These are phyloP conservation scores for Phrynosoma blainvillii DNA, from an alignment of 2,113 vertebrate species.

Conservation along the genomic window DNA sequence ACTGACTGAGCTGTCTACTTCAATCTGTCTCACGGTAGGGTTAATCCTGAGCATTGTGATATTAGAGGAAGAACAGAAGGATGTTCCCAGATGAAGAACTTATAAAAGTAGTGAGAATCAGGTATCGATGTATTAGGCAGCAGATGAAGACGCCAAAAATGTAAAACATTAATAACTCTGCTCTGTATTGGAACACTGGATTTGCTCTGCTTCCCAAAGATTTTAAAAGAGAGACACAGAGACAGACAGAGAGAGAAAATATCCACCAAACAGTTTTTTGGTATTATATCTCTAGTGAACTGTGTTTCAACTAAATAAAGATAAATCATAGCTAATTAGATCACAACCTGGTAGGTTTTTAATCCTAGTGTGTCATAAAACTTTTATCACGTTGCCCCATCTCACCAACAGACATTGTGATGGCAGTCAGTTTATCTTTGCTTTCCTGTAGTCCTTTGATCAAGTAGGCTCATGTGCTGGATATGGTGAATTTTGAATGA, in stretches of 20 bases:
- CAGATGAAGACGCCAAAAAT: background rate
- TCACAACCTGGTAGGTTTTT: constrained; percentile 51
- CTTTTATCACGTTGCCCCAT: constrained; percentile 42
- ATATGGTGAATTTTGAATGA: constrained; percentile 50
- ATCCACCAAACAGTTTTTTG: background rate
- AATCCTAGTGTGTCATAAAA: constrained; percentile 48
- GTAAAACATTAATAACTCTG: background rate
- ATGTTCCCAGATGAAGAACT: background rate
- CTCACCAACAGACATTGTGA: constrained; percentile 43
- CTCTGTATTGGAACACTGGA: background rate
- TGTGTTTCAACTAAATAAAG: constrained; percentile 39
- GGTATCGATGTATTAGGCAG: background rate
- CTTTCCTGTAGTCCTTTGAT: constrained; percentile 52
- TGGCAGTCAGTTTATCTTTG: constrained; percentile 30
- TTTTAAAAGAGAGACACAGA: background rate
- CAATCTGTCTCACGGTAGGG: background rate
- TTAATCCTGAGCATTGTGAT: background rate
- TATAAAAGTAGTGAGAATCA: background rate
- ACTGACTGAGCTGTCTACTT: background rate
- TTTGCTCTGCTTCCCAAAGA: background rate
- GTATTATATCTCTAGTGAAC: constrained; percentile 52
- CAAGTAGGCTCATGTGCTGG: constrained; percentile 47
- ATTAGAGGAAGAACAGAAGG: background rate
- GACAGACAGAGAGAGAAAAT: background rate
- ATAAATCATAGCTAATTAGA: constrained; percentile 61